Base-by-base conservation (phyloP, 2,797 vertebrate genomes). In the Tokudaia muenninki region DNA sequence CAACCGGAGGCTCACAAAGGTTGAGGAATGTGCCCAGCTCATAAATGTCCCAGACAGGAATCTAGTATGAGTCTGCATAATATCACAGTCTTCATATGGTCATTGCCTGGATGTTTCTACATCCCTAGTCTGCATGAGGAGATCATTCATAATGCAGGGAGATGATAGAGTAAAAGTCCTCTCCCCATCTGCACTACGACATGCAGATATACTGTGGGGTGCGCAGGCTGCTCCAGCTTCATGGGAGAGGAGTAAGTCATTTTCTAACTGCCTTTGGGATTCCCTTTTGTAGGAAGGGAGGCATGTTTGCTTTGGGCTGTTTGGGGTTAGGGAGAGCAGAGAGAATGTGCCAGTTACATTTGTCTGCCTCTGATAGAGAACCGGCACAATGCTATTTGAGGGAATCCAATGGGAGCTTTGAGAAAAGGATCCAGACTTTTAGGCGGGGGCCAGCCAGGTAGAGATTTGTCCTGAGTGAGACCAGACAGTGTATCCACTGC, bases 401-500 rank as follows among this genome's bases (percentile, higher is more conserved):
- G 52, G 77, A 67, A 47, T 26, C 95, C 55, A 57, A 17, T 55
- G 22, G 22, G 9, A 86, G 44, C 59, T 79, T 59, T 87, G 67
- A 89, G 47, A 57, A 78, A 44, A 97, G 93, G 83, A 31, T 61
- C 47, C 1, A 77, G 75, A 61, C 47, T 70, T 92, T 87, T 72
- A 93, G 65, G 26, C 13, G 75, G 14, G 10, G 26, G n/a, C 65
- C 55, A 70, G 67, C 55, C 41, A 87, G 22, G 22, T 22, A 59
- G n/a, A 37, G 34, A 44, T 67, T 82, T 84, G 17, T 44, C 65
- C 61, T 21, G 24, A 55, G 22, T 74, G 50, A 41, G 9, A 57
- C n/a, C 89, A 92, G 74, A 70, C 82, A 44, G 34, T 61, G 1
- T 61, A 3, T 81, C 12, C 2, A 1, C 78, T 91, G 63, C 31